Evolutionary conservation across 2,888 invertebrate species (phyloP).

Genomic region (Dichetophora obliterata): DNA sequence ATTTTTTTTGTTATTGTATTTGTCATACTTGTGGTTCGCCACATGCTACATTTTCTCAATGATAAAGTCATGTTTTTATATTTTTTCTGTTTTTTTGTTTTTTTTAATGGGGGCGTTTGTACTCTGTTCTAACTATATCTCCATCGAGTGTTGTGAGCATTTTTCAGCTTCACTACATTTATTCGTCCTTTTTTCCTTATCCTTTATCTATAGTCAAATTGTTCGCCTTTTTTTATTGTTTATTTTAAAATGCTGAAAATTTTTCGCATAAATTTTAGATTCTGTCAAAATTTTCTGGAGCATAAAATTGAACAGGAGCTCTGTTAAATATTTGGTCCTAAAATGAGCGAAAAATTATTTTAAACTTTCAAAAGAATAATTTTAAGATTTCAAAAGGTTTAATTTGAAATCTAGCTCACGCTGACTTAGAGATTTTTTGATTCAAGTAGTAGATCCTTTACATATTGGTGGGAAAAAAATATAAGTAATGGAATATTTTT

Average conservation of each 20-base stretch:
- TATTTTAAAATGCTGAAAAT: background rate
- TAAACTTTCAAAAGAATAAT: too few species aligned
- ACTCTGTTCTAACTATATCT: constrained; percentile 23
- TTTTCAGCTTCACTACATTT: constrained; percentile 32
- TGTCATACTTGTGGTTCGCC: background rate
- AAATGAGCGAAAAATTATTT: constrained; percentile 1
- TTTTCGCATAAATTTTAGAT: constrained; percentile 33
- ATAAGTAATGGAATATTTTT: too few species aligned
- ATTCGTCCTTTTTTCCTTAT: constrained; percentile 1
- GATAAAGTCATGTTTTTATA: background rate
- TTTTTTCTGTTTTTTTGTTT: too few species aligned
- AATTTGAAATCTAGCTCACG: too few species aligned
- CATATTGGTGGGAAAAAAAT: too few species aligned
- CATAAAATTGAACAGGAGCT: constrained; percentile 31
- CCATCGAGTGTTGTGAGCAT: constrained; percentile 24
- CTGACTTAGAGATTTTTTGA: too few species aligned
- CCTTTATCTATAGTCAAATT: constrained; percentile 10
- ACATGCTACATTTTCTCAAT: background rate
- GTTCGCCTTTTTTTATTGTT: background rate
- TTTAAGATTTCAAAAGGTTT: too few species aligned
- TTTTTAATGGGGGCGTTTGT: background rate
- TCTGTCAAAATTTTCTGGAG: constrained; percentile 36
- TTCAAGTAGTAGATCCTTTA: too few species aligned
- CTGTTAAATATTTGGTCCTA: background rate
- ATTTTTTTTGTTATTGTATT: background rate